Evolutionary conservation across 2,888 invertebrate species (phyloP).

Genomic region (Drosophila eohydei): DNA sequence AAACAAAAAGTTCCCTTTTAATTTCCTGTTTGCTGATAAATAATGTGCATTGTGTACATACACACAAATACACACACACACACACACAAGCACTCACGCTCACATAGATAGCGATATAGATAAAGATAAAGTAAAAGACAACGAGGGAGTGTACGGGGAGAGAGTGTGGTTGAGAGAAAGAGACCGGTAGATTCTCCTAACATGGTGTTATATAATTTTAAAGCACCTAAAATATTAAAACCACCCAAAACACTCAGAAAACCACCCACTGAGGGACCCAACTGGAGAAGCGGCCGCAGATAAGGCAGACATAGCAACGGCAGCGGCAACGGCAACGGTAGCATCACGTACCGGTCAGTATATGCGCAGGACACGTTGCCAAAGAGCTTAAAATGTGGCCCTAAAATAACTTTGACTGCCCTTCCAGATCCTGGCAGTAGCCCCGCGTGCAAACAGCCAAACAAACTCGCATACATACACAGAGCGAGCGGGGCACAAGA

Average conservation of each 20-base stretch:
- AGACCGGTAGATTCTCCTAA: slow-evolving; percentile 24
- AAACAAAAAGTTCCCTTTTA: slow-evolving; percentile 63
- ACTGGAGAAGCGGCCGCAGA: slow-evolving; percentile 64
- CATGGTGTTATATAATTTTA: slow-evolving; percentile 71
- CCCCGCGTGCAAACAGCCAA: slow-evolving; percentile 32
- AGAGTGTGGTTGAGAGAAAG: slow-evolving; percentile 3
- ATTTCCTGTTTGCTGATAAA: slow-evolving; percentile 80
- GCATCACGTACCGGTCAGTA: slow-evolving; percentile 59
- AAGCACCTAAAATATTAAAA: slow-evolving; percentile 80
- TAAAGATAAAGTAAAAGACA: slow-evolving; percentile 19
- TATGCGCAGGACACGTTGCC: slow-evolving; percentile 75
- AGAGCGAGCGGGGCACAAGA: not conserved
- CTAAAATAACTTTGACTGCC: slow-evolving; percentile 77
- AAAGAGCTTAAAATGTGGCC: slow-evolving; percentile 80
- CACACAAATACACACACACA: slow-evolving; percentile 20
- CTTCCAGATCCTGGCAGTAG: slow-evolving; percentile 50
- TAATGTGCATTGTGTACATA: slow-evolving; percentile 53
- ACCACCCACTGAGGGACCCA: slow-evolving; percentile 41
- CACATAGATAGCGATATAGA: slow-evolving; percentile 14
- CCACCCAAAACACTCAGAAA: slow-evolving; percentile 58
- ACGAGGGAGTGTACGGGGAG: slow-evolving; percentile 1
- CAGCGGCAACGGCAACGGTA: slow-evolving; percentile 26
- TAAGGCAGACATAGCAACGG: slow-evolving; percentile 59
- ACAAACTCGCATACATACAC: slow-evolving; percentile 31
- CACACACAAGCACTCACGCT: slow-evolving; percentile 8